These are phyloP conservation scores for Phymorhynchus buccinoides DNA, from an alignment of 1,140 invertebrate genomes.

Conservation along the genomic window DNA sequence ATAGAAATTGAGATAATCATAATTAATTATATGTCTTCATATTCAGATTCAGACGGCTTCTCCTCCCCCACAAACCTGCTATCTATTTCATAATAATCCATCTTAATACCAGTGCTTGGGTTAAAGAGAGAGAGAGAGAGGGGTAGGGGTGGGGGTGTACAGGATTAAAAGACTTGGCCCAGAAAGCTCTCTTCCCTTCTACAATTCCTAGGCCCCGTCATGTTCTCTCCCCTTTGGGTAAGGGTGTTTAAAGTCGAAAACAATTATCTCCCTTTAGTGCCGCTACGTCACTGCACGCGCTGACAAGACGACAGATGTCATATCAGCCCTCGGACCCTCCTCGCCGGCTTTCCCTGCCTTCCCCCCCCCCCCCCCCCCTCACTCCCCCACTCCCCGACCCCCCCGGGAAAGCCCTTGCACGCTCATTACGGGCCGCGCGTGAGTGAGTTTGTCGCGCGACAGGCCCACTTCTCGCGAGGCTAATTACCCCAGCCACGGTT, in stretches of 20 bases:
- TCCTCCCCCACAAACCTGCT: too few relatives aligned
- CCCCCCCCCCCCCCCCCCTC: slow-evolving; percentile 5
- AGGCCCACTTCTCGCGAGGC: slow-evolving; percentile 31
- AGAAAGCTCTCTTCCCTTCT: neutral
- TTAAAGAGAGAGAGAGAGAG: neutral
- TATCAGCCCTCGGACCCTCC: slow-evolving; percentile 32
- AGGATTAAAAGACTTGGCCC: neutral
- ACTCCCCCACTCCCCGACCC: slow-evolving; percentile 27
- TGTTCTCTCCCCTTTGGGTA: neutral
- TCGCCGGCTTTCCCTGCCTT: neutral
- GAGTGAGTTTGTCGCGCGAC: slow-evolving; percentile 37
- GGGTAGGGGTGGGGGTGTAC: too few relatives aligned
- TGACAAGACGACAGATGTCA: slow-evolving; percentile 42
- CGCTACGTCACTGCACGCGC: slow-evolving; percentile 31
- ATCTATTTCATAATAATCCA: too few relatives aligned
- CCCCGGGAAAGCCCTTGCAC: slow-evolving; percentile 19
- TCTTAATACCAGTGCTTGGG: too few relatives aligned
- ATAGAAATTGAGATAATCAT: too few relatives aligned
- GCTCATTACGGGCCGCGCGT: slow-evolving; percentile 36
- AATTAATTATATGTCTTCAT: too few relatives aligned
- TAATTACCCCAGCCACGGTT: slow-evolving; percentile 36
- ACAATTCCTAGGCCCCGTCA: neutral
- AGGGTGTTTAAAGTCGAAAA: slow-evolving; percentile 22
- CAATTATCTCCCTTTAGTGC: slow-evolving; percentile 24
- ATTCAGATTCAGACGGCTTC: too few relatives aligned